Evolutionary conservation across 2,888 invertebrate genomes (phyloP), one percentile per base, ranked within the genome.

Genomic region (Eupsilia transversa): DNA sequence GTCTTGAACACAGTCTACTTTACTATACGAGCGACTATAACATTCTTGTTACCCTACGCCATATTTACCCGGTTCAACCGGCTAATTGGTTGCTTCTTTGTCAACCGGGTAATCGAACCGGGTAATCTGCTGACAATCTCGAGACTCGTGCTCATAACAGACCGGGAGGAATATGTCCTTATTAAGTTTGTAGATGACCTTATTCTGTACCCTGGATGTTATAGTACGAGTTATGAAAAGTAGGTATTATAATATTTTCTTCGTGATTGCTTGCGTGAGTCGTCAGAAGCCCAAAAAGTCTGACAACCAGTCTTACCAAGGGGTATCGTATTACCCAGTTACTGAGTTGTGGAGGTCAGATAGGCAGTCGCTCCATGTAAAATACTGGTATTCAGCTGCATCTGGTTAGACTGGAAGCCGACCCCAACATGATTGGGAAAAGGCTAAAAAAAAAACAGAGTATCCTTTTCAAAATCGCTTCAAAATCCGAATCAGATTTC

Each of bases 51-150:
- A 79, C 60, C 69, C 84, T 67, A 67, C 41, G 52, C 61, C 43
- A 80, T 84, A 70, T 80, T 79, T 80, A 65, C 84, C 65, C 75
- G 35, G 71, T 75, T 84, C 80, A 75, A 68, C 65, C 65, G n/a
- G 60, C 71, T 82, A 82, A 82, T 84, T 84, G 82, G 84, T 75
- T 80, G 68, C 82, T 84, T 82, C 75, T 82, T 82, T 84, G 81
- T 82, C 84, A 84, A 69, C 80, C 46, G 70, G 81, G 81, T 71
- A 71, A 81, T 81, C 80, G 80, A 84, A 84, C 82, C 52, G 80
- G 59, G 71, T 84, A 84, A 80, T 84, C 84, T 69, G 67, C 67
- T 72, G 59, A 72, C 60, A 84, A 84, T 72, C 60, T 65, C 65
- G 64, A 64, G 65, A 56, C 38, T 57, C 52, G 69, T 61, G 59